Percentiles rank a stretch among this genome's conserved stretches.
Evolutionary conservation across 2,888 invertebrate species (phyloP).

Genomic region (Zaprionus lineosus): DNA sequence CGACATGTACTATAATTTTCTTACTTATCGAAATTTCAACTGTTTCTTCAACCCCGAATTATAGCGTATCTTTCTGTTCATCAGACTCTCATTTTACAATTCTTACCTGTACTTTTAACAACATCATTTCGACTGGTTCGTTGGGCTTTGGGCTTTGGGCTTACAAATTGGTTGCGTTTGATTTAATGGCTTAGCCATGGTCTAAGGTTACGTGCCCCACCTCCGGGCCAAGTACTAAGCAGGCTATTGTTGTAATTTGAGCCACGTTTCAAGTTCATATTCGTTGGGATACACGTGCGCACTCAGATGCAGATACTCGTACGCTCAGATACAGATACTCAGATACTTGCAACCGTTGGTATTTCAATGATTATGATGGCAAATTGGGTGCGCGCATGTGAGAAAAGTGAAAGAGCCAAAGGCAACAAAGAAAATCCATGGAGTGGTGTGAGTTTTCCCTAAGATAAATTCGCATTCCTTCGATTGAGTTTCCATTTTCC

Average conservation of each 20-base stretch:
- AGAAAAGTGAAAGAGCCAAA: slow-evolving; percentile 49
- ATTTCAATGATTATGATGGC: slow-evolving; percentile 42
- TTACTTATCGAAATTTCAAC: too few relatives aligned
- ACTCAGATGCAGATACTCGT: neutral
- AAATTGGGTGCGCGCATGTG: slow-evolving; percentile 56
- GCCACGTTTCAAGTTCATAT: slow-evolving; percentile 51
- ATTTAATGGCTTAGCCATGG: slow-evolving; percentile 41
- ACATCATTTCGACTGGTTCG: slow-evolving; percentile 52
- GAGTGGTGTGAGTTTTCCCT: too few relatives aligned
- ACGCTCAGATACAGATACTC: neutral
- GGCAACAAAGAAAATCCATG: slow-evolving; percentile 36
- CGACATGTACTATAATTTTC: too few relatives aligned
- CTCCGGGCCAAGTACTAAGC: slow-evolving; percentile 20
- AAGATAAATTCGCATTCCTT: too few relatives aligned
- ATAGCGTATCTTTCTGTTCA: neutral
- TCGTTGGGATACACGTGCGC: neutral
- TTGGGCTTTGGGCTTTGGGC: slow-evolving; percentile 4
- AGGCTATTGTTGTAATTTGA: slow-evolving; percentile 55
- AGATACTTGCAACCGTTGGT: neutral
- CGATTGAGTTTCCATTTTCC: slow-evolving; percentile 19
- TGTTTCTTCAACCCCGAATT: neutral
- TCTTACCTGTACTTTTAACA: slow-evolving; percentile 38
- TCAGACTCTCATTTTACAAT: neutral
- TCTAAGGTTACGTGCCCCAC: slow-evolving; percentile 42
- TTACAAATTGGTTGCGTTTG: slow-evolving; percentile 47